Conservation (phyloP, 2,888 invertebrate genomes). For the Lycia hirtaria region DNA sequence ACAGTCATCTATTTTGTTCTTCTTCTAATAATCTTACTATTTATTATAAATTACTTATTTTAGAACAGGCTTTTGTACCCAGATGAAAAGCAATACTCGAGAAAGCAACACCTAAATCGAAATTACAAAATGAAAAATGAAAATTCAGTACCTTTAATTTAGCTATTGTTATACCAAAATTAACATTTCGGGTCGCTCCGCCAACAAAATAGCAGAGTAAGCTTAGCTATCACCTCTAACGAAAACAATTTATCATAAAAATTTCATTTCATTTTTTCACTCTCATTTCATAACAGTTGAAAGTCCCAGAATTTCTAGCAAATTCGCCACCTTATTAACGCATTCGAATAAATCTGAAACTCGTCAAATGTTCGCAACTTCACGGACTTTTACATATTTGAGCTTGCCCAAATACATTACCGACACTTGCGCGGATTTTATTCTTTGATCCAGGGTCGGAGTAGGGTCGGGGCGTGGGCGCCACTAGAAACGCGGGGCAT, state of each 20-base stretch:
- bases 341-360: conserved; percentile 25
- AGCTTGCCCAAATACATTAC: conserved; percentile 32
- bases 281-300: neutral
- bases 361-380: conserved; percentile 19
- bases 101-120: no score
- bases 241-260: neutral
- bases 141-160: no score
- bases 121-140: no score
- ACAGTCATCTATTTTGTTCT: no score
- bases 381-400: conserved; percentile 11
- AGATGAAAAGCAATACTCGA: no score
- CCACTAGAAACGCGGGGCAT: neutral
- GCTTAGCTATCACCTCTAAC: neutral
- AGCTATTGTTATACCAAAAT: no score
- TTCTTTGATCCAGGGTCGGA: conserved; percentile 16
- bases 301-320: neutral
- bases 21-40: no score
- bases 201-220: no score
- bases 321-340: conserved; percentile 11
- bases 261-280: neutral
- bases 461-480: conserved; percentile 9
- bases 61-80: no score
- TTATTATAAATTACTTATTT: no score
- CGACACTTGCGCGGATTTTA: conserved; percentile 32
- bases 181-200: no score